These are phyloP conservation scores for Mactra quadrangularis DNA, from an alignment of 1,140 invertebrate genomes.

Conservation along the genomic window DNA sequence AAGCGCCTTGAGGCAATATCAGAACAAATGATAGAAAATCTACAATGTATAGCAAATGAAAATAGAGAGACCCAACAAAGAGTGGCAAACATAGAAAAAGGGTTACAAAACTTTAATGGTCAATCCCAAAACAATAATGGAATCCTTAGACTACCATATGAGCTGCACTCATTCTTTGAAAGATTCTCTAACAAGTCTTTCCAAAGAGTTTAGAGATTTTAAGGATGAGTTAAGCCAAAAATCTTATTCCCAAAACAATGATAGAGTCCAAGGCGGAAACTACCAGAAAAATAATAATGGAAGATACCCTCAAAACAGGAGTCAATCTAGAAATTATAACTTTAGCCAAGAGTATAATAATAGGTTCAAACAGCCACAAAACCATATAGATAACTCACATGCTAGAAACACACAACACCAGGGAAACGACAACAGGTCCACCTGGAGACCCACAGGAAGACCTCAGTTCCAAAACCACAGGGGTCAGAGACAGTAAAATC, in stretches of 20 bases:
- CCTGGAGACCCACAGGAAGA: conserved; percentile 31
- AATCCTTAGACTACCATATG: too few relatives aligned
- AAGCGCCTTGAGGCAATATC: too few relatives aligned
- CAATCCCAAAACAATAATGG: too few relatives aligned
- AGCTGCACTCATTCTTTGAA: too few relatives aligned
- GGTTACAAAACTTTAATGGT: too few relatives aligned
- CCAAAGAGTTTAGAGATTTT: neutral
- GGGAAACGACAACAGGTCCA: conserved; percentile 15
- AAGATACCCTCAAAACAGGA: neutral
- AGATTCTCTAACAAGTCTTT: too few relatives aligned
- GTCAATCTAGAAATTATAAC: neutral
- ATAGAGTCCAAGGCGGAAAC: neutral
- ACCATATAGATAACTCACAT: neutral
- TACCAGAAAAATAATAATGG: neutral
- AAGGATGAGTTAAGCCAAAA: too few relatives aligned
- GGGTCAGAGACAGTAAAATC: conserved; percentile 12
- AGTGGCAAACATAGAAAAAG: too few relatives aligned
- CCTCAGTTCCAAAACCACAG: neutral
- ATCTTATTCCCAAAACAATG: neutral
- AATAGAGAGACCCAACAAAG: too few relatives aligned
- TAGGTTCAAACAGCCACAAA: neutral
- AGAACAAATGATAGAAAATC: too few relatives aligned
- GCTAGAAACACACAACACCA: neutral
- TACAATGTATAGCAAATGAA: too few relatives aligned
- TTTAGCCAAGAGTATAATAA: neutral